Percentiles rank a stretch among this genome's conserved stretches.
phyloP scores from a whole-genome alignment of 2,888 invertebrate genomes.

The Lydus trimaculatus region DNA sequence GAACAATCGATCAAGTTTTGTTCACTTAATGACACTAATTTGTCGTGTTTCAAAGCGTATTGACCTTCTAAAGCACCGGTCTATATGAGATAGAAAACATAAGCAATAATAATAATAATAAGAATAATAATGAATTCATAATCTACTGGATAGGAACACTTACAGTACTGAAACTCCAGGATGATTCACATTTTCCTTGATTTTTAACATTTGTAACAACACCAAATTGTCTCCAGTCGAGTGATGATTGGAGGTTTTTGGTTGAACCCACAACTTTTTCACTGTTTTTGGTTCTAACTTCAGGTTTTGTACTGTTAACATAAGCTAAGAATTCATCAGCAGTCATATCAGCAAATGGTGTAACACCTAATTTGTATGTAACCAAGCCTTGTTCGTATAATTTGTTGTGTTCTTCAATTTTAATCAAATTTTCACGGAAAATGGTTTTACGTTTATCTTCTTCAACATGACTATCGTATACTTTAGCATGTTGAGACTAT shows the following conservation, averaged over 20 bases:
- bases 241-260: slow-evolving; percentile 70
- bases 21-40: too few relatives aligned
- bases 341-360: slow-evolving; percentile 47
- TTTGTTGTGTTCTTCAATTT: slow-evolving; percentile 33
- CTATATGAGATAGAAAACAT: too few relatives aligned
- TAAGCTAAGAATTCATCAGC: too few relatives aligned
- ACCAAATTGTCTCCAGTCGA: slow-evolving; percentile 74
- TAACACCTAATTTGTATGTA: slow-evolving; percentile 32
- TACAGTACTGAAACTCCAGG: slow-evolving; percentile 11
- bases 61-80: too few relatives aligned
- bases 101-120: too few relatives aligned
- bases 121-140: too few relatives aligned
- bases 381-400: slow-evolving; percentile 31
- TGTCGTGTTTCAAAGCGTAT: background rate
- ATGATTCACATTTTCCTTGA: too few relatives aligned
- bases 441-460: slow-evolving; percentile 28
- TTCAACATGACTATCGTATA: slow-evolving; percentile 19
- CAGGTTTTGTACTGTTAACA: background rate
- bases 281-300: background rate
- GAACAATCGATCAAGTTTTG: too few relatives aligned
- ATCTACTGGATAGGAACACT: background rate
- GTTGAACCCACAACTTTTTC: slow-evolving; percentile 60
- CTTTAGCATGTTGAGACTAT: slow-evolving; percentile 9
- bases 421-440: slow-evolving; percentile 33
- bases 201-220: too few relatives aligned